Evolutionary conservation across 2,888 invertebrate species (phyloP), one percentile per base, ranked within the genome.

Genomic region (Zygothrica quintamaculata): DNA sequence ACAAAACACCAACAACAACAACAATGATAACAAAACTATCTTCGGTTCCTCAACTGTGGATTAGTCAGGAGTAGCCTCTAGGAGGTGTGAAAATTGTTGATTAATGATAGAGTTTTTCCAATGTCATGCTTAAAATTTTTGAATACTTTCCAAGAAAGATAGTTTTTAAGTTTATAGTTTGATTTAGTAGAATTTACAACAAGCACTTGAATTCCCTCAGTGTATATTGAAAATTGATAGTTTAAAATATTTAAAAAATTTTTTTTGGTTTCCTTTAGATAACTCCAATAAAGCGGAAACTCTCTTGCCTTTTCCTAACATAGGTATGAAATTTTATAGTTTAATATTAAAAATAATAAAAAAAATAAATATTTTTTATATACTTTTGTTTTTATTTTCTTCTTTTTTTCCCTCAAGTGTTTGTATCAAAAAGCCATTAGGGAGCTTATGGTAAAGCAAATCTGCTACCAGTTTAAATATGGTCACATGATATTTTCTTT

Each of bases 71-170:
- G 33, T 31, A 64, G 44, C 55, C 50, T 44, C 34, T 31, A 22
- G 12, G 26, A 84, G 87, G 86, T 82, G 86, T 82, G 73, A 78
- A 86, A 73, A 86, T 84, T 73, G 74, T 77, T 88, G 87, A 88
- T 88, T 88, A 88, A 88, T 88, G 87, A 74, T 71, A 39, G 8
- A 6, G 50, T 57, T 74, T 59, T 29, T 13, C 48, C 55, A 60
- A 56, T 69, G 62, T 60, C 68, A 68, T 65, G 61, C 44, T 44
- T 42, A 15, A 55, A 72, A 47, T 12, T 25, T 44, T 37, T 9
- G 11, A 9, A 59, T 40, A 25, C 3, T 46, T 37, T 57, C 42
- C 40, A 25, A 36, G 5, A 50, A 25, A 36, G 5, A 42, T 3
- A 52, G 12, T 43, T 46, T 53, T 48, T 29, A 53, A 39, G 50